These are phyloP conservation scores for Gryllus longicercus DNA, from an alignment of 2,888 invertebrate species.

Conservation along the genomic window DNA sequence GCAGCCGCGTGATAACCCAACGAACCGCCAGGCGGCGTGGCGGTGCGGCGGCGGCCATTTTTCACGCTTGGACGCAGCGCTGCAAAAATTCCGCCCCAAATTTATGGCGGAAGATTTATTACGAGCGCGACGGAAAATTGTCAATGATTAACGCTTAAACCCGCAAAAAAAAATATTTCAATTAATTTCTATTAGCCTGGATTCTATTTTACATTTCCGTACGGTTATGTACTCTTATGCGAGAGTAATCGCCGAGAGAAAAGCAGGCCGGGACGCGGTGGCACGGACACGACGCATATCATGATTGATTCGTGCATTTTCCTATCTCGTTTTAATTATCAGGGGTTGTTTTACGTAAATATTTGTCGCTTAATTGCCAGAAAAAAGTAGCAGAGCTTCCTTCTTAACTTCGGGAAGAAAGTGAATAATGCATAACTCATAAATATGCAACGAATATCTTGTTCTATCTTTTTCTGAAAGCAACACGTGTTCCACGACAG, in stretches of 20 bases:
- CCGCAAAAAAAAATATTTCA: neutral
- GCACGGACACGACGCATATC: neutral
- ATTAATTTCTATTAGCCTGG: slow-evolving; percentile 17
- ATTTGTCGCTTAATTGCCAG: neutral
- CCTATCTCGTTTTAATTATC: neutral
- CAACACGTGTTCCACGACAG: no score
- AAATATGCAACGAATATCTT: neutral
- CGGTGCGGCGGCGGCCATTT: neutral
- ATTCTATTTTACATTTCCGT: slow-evolving; percentile 5
- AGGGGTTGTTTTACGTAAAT: neutral
- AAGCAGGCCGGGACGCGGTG: neutral
- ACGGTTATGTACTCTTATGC: neutral
- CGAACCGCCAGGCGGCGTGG: neutral
- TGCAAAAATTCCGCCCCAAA: neutral
- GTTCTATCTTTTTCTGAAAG: no score
- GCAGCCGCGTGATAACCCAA: slow-evolving; percentile 4
- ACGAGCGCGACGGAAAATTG: neutral
- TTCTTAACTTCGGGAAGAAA: neutral
- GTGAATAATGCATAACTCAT: neutral
- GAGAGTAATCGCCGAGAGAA: neutral
- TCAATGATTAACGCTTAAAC: neutral
- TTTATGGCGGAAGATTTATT: slow-evolving; percentile 2
- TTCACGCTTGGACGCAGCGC: neutral
- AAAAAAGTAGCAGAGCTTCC: no score
- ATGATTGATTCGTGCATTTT: neutral